Evolutionary conservation across 2,113 vertebrate species (phyloP).

Genomic region (Apteryx owenii): DNA sequence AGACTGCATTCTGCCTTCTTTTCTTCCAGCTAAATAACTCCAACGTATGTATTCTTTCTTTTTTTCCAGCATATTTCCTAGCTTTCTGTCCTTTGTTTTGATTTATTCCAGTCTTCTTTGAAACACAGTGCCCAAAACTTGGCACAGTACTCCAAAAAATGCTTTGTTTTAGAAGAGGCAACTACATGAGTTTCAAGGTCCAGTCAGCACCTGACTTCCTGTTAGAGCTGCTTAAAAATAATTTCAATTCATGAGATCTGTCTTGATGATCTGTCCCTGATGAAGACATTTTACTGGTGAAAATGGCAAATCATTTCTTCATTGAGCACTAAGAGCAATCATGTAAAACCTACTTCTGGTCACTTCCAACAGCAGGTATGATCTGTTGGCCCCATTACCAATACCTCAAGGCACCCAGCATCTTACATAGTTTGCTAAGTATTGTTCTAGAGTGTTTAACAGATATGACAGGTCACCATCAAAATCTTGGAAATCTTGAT

Average conservation of each 20-base stretch:
- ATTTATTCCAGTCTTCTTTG: neutral
- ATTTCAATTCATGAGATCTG: neutral
- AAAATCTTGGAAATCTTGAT: neutral
- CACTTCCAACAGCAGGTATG: neutral
- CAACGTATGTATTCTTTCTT: neutral
- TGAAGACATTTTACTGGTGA: neutral
- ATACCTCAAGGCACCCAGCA: neutral
- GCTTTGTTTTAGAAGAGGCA: neutral
- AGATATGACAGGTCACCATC: neutral
- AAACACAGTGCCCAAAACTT: neutral
- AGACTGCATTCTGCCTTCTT: neutral
- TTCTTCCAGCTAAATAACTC: conserved; percentile 4
- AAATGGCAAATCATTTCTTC: neutral
- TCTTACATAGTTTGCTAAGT: neutral
- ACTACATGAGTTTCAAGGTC: neutral
- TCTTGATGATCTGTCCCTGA: neutral
- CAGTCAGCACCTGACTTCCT: neutral
- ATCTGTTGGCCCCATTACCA: neutral
- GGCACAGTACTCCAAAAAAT: neutral
- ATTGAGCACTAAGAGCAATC: neutral
- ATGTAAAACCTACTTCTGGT: neutral
- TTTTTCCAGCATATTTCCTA: neutral
- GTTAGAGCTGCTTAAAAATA: neutral
- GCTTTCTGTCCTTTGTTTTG: neutral
- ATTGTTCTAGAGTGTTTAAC: neutral